Percentiles rank a stretch among this genome's conserved stretches.
Evolutionary conservation across 92 coral and sea anemone genomes (phyloP).

Genomic region (Zoanthus sociatus): DNA sequence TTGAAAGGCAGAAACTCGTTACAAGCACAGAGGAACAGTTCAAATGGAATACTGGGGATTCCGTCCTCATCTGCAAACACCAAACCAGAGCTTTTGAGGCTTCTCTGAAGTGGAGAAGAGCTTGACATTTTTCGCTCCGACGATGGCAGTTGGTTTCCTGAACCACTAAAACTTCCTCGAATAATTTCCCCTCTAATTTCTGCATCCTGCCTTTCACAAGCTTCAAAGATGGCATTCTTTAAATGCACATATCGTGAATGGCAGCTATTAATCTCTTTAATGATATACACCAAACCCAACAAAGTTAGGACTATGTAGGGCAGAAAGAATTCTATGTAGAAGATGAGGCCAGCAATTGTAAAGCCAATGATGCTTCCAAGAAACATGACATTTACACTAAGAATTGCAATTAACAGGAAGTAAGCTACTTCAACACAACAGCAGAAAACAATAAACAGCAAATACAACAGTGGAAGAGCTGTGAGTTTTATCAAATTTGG

Average conservation of each 20-base stretch:
- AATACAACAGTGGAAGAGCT: conserved; percentile 80
- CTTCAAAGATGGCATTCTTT: conserved; percentile 84
- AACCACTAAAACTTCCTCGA: conserved; percentile 77
- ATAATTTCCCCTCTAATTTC: conserved; percentile 73
- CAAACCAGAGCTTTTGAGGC: conserved; percentile 57
- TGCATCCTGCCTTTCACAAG: conserved; percentile 86
- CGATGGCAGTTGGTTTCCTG: conserved; percentile 7
- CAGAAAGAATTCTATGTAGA: conserved; percentile 81
- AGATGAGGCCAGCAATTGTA: conserved; percentile 83
- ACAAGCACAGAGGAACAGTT: conserved; percentile 72
- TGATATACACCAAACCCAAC: conserved; percentile 67
- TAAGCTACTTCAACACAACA: conserved; percentile 87
- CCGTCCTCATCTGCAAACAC: conserved; percentile 73
- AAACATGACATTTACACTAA: conserved; percentile 81
- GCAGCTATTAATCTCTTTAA: conserved; percentile 70
- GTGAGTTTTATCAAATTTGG: conserved; percentile 72
- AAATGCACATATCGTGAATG: conserved; percentile 74
- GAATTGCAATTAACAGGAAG: conserved; percentile 69
- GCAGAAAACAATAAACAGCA: conserved; percentile 84
- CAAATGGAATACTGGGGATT: conserved; percentile 77
- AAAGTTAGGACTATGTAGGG: conserved; percentile 75
- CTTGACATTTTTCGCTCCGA: conserved; percentile 44
- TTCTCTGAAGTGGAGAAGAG: conserved; percentile 60
- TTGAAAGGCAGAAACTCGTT: conserved; percentile 76
- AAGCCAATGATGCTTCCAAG: conserved; percentile 87